Percentiles rank a stretch among this genome's conserved stretches.
These are phyloP conservation scores for Pheosia gnoma DNA, from an alignment of 2,888 invertebrate genomes.

Conservation along the genomic window DNA sequence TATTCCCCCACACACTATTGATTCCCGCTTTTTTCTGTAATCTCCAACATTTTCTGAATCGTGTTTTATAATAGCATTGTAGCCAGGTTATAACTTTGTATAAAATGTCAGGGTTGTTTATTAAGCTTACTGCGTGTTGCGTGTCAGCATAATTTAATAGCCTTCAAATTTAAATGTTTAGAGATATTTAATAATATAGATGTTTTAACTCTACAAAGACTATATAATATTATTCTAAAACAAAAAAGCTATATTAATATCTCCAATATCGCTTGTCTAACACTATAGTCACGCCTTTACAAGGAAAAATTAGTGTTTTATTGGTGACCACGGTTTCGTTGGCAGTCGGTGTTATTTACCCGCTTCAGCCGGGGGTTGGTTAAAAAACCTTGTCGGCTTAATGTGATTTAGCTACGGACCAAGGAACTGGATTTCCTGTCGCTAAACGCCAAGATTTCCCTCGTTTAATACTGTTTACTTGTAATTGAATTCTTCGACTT, in stretches of 20 bases:
- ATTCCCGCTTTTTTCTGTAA: too few relatives aligned
- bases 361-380: constrained; percentile 39
- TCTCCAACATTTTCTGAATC: too few relatives aligned
- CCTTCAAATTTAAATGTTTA: too few relatives aligned
- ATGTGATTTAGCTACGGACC: constrained; percentile 56
- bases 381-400: constrained; percentile 58
- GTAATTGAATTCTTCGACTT: constrained; percentile 19
- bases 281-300: constrained; percentile 18
- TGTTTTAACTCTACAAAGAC: too few relatives aligned
- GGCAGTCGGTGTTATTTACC: constrained; percentile 63
- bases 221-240: too few relatives aligned
- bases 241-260: neutral
- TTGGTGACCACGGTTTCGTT: constrained; percentile 64
- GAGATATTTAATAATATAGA: too few relatives aligned
- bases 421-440: constrained; percentile 49
- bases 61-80: too few relatives aligned
- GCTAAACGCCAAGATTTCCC: constrained; percentile 40
- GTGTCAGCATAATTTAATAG: too few relatives aligned
- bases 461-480: constrained; percentile 26
- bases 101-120: too few relatives aligned
- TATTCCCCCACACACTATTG: too few relatives aligned
- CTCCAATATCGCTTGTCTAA: constrained; percentile 17
- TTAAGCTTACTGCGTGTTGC: too few relatives aligned
- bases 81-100: too few relatives aligned
- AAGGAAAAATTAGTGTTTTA: constrained; percentile 72